phyloP scores from a whole-genome alignment of 2,888 invertebrate genomes.

The Muschampia plurimacula region DNA sequence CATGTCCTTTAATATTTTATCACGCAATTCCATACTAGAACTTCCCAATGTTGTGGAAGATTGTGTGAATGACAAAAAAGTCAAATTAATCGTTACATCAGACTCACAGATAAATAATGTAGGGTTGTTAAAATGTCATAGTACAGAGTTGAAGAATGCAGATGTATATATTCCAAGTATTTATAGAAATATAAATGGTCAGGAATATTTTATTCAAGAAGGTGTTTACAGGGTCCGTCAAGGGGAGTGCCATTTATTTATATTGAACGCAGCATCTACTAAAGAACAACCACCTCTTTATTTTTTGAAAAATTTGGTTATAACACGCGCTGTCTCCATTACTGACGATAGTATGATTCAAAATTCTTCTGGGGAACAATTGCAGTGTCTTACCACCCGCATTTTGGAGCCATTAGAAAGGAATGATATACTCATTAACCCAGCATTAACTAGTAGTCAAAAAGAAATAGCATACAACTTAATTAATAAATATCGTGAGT shows the following conservation, averaged over 20 bases:
- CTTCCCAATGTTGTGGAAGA: conserved; percentile 15
- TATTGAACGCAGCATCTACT: background rate
- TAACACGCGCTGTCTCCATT: conserved; percentile 9
- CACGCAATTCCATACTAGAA: background rate
- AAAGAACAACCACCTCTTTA: conserved; percentile 5
- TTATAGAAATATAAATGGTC: conserved; percentile 16
- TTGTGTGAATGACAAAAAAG: background rate
- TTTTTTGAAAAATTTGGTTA: conserved; percentile 18
- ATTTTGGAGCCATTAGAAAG: conserved; percentile 9
- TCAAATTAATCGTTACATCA: conserved; percentile 3
- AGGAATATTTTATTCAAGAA: conserved; percentile 19
- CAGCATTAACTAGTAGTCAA: conserved; percentile 7
- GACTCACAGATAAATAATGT: conserved; percentile 15
- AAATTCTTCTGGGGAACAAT: background rate
- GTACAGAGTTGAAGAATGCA: conserved; percentile 15
- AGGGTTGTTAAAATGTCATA: conserved; percentile 14
- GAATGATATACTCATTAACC: conserved; percentile 19
- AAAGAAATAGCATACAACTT: conserved; percentile 13
- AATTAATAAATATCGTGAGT: conserved; percentile 32
- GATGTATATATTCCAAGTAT: conserved; percentile 9
- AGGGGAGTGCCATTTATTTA: conserved; percentile 13
- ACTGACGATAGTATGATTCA: background rate
- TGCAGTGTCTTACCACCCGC: conserved; percentile 5
- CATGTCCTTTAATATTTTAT: conserved; percentile 9
- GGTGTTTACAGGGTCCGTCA: conserved; percentile 12